Conservation (phyloP, 2,888 invertebrate species). For the Chrysotoxum bicinctum region DNA sequence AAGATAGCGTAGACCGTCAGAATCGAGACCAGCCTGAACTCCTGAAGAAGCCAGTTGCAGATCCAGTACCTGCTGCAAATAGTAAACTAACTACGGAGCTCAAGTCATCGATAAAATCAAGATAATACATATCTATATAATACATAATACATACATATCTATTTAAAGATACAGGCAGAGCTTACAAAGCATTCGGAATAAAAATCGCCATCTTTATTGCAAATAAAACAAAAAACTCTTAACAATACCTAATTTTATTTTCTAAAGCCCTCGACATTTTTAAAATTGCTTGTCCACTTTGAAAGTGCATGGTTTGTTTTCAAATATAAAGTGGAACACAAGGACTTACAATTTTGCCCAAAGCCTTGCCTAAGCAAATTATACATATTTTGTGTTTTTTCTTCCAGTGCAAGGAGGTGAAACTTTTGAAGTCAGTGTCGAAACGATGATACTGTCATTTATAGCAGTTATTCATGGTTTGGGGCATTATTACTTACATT, state of each 20-base stretch:
- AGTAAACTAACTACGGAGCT: too few relatives aligned
- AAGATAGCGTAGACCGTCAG: too few relatives aligned
- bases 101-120: too few relatives aligned
- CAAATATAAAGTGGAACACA: conserved; percentile 9
- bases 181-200: neutral
- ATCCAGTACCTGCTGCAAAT: too few relatives aligned
- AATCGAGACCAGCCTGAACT: too few relatives aligned
- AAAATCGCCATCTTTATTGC: neutral
- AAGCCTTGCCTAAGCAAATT: neutral
- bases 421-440: conserved; percentile 18
- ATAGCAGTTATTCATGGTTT: neutral
- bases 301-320: conserved; percentile 5
- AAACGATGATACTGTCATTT: conserved; percentile 20
- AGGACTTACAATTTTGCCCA: neutral
- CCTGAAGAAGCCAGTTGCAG: too few relatives aligned
- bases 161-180: neutral
- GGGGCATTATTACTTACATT: conserved; percentile 4
- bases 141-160: neutral
- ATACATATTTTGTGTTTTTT: neutral
- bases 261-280: neutral
- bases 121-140: too few relatives aligned
- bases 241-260: conserved; percentile 2
- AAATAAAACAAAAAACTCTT: neutral
- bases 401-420: neutral
- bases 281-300: neutral